These are phyloP conservation scores for Eupelmus urozonus DNA, from an alignment of 2,888 invertebrate species.

Conservation along the genomic window DNA sequence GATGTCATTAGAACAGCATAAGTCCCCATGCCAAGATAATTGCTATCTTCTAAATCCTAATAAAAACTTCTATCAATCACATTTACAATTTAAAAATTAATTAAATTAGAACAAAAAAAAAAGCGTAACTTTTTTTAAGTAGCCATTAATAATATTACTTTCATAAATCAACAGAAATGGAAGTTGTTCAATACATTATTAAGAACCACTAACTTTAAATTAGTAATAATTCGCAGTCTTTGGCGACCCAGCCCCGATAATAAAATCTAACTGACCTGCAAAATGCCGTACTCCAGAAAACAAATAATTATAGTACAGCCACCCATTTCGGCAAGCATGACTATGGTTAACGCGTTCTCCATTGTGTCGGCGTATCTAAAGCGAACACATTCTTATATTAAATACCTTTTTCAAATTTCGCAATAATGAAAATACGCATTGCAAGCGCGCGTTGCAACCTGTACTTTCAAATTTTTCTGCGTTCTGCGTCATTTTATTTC, in stretches of 20 bases:
- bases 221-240: no score
- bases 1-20: conserved; percentile 68
- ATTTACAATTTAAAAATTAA: background rate
- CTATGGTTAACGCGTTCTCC: conserved; percentile 68
- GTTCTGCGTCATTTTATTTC: background rate
- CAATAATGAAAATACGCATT: no score
- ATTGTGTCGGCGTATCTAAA: conserved; percentile 69
- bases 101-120: conserved; percentile 16
- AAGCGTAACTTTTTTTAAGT: no score
- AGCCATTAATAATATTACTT: no score
- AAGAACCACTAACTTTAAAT: no score
- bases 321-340: conserved; percentile 69
- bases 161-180: no score
- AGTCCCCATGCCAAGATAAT: conserved; percentile 66
- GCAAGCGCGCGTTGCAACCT: no score
- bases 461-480: background rate
- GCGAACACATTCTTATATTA: background rate
- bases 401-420: background rate
- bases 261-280: conserved; percentile 60
- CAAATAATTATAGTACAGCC: conserved; percentile 70
- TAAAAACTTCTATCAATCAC: background rate
- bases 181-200: no score
- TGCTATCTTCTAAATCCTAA: conserved; percentile 69
- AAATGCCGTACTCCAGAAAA: conserved; percentile 68
- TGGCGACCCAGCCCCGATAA: no score